phyloP scores from a whole-genome alignment of 2,888 invertebrate genomes.

The Phaedon cochleariae region DNA sequence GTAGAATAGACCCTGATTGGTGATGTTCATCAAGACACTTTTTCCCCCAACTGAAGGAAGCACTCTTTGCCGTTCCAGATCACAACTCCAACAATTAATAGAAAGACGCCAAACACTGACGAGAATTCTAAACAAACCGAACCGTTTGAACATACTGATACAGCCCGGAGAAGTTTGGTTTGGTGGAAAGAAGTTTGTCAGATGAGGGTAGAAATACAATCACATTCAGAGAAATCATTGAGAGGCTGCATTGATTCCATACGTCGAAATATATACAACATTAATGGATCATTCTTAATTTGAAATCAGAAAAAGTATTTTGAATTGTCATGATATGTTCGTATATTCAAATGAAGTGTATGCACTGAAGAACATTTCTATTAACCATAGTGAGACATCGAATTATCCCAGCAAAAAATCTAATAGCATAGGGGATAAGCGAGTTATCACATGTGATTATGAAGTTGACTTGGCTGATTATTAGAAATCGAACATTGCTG shows the following conservation, averaged over 20 bases:
- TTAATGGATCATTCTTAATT: no score
- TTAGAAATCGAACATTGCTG: no score
- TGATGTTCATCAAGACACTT: slow-evolving; percentile 60
- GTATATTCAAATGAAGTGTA: no score
- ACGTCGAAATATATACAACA: no score
- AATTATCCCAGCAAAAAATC: no score
- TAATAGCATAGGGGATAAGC: no score
- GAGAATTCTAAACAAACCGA: slow-evolving; percentile 58
- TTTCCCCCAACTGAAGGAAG: slow-evolving; percentile 50
- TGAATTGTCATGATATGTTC: no score
- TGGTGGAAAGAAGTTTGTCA: slow-evolving; percentile 2
- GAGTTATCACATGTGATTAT: no score
- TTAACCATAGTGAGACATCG: no score
- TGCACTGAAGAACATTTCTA: no score
- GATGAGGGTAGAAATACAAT: neutral
- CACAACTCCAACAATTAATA: slow-evolving; percentile 62
- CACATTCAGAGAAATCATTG: neutral
- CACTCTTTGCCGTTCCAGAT: slow-evolving; percentile 55
- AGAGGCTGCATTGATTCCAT: neutral
- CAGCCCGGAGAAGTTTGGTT: slow-evolving; percentile 1
- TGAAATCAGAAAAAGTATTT: no score
- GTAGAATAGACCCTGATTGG: slow-evolving; percentile 62
- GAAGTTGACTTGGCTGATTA: no score
- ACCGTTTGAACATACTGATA: slow-evolving; percentile 22
- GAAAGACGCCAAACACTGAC: slow-evolving; percentile 59